Evolutionary conservation across 1,140 invertebrate species (phyloP), one percentile per base, ranked within the genome.

Genomic region (Telenomus remus): DNA sequence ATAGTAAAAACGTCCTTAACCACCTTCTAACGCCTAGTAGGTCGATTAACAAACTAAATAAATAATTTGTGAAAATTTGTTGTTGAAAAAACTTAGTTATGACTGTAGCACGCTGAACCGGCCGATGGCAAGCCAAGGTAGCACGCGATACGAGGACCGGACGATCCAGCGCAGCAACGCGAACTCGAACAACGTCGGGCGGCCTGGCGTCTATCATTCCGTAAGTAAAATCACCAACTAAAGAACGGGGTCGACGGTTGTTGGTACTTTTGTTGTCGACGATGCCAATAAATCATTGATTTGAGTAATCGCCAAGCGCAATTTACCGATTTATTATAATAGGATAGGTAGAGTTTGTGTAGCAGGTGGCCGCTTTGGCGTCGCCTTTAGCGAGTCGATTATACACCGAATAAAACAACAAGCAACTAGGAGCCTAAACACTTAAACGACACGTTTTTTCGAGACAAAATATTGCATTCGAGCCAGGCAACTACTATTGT

Each of bases 111-210:
- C 97, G 51, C 90, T 98, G 49, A 97, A 96, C 88, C 91, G 97
- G 81, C 97, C 97, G 53, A 97, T 98, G 94, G 95, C 96, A 34
- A 96, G 95, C 78, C 96, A 97, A 85, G 95, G 96, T 70, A 95
- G 96, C 78, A 97, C 96, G 42, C 90, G 95, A 64, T 97, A 97
- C 89, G 95, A 97, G 88, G 95, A 97, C 89, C 89, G 95, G 85
- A 97, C 95, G 12, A 95, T 96, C 84, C 87, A 94, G 92, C 85
- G 90, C 92, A 81, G 90, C 84, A 87, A 88, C 81, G 76, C 82
- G 64, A 89, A 90, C 80, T 87, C 87, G n/a, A 90, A 89, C 80
- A 89, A 89, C 79, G 87, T 90, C 37, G 86, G 87, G 35, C 80
- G 86, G 79, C 78, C 84, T 19, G 82, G 83, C 77, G 80, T 87